These are phyloP conservation scores for Scomber scombrus DNA, from an alignment of 2,113 vertebrate genomes.

Conservation along the genomic window DNA sequence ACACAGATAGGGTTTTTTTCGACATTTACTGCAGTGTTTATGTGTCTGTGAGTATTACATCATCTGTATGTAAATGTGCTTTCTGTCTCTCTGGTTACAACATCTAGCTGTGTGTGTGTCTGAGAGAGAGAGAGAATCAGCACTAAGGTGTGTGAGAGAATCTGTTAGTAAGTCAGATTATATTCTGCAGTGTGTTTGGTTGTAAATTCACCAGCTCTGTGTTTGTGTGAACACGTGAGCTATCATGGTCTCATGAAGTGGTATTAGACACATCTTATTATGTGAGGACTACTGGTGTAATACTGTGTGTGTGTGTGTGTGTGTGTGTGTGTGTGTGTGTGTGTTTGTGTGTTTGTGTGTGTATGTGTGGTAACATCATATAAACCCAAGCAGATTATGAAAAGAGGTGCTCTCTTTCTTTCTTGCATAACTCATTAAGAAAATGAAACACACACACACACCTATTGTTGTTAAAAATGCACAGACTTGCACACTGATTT, in stretches of 20 bases:
- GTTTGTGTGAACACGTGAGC: background rate
- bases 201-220: too few relatives aligned
- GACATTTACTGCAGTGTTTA: too few relatives aligned
- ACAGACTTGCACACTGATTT: background rate
- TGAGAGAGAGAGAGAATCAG: too few relatives aligned
- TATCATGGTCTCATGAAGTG: background rate
- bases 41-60: too few relatives aligned
- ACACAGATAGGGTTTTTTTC: too few relatives aligned
- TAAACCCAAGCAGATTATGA: slow-evolving; percentile 22
- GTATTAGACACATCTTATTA: background rate
- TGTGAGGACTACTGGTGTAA: background rate
- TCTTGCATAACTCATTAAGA: slow-evolving; percentile 19
- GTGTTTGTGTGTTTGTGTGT: background rate
- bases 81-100: too few relatives aligned
- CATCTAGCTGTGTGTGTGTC: too few relatives aligned
- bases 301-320: background rate
- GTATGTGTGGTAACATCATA: background rate
- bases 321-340: background rate
- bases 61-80: too few relatives aligned
- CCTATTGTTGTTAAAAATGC: background rate
- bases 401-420: slow-evolving; percentile 4
- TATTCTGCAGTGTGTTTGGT: background rate
- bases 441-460: slow-evolving; percentile 7
- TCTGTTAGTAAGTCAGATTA: too few relatives aligned
- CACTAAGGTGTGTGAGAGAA: too few relatives aligned